Percentiles rank a stretch among this genome's conserved stretches.
phyloP scores from a whole-genome alignment of 2,888 invertebrate species.

The Dione vanillae region DNA sequence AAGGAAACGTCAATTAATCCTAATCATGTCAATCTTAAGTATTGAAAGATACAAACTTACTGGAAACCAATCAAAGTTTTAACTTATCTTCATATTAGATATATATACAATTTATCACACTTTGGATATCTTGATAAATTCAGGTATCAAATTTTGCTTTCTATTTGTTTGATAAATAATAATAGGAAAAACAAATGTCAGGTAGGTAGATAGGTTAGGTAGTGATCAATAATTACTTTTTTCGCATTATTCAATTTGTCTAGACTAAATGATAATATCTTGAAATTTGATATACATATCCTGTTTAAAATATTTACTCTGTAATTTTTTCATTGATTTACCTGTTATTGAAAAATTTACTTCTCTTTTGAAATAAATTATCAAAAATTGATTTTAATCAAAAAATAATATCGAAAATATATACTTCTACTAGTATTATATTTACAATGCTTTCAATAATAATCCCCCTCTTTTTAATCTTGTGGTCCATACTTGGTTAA shows the following conservation, averaged over 20 bases:
- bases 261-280: too few species aligned
- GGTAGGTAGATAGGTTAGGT: too few species aligned
- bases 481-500: too few species aligned
- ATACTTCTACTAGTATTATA: background rate
- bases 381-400: too few species aligned
- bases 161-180: background rate
- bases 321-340: too few species aligned
- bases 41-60: background rate
- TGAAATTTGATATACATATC: too few species aligned
- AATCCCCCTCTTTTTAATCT: background rate
- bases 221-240: too few species aligned
- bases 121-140: slow-evolving; percentile 3
- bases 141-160: slow-evolving; percentile 4
- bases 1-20: background rate
- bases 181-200: too few species aligned
- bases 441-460: background rate
- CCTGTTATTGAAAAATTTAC: too few species aligned
- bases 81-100: background rate
- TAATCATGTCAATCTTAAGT: slow-evolving; percentile 4
- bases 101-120: background rate
- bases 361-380: too few species aligned
- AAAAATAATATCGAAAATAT: background rate
- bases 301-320: too few species aligned
- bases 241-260: too few species aligned
- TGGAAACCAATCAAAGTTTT: background rate